These are phyloP conservation scores for Acromyrmex heyeri DNA, from an alignment of 1,140 invertebrate genomes.

Conservation along the genomic window DNA sequence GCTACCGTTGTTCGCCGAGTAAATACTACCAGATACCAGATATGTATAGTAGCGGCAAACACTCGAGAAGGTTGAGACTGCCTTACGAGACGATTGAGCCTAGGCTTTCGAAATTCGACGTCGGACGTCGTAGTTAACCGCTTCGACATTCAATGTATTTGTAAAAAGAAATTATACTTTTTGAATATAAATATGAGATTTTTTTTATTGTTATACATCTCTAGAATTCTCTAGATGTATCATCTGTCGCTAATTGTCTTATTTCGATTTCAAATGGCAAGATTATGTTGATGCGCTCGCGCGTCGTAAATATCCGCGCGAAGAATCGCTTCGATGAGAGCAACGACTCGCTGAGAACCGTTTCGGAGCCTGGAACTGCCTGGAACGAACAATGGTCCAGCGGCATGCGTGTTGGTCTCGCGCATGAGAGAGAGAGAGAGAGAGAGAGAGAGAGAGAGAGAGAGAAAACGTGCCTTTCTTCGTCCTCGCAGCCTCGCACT, in stretches of 20 bases:
- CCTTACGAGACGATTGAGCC: constrained; percentile 39
- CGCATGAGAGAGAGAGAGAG: neutral
- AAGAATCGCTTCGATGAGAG: neutral
- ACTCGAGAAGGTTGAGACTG: constrained; percentile 49
- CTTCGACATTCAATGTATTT: neutral
- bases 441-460: neutral
- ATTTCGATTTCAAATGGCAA: neutral
- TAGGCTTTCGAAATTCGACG: neutral
- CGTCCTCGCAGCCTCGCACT: neutral
- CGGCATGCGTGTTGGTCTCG: neutral
- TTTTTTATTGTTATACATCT: neutral
- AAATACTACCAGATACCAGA: constrained; percentile 15
- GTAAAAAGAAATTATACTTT: neutral
- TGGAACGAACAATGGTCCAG: constrained; percentile 47
- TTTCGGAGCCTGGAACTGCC: neutral
- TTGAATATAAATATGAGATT: neutral
- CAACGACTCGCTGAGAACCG: constrained; percentile 30
- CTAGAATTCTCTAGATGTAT: neutral
- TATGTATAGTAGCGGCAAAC: constrained; percentile 28
- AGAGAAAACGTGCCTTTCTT: neutral
- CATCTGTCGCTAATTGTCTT: neutral
- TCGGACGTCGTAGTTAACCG: too few species aligned
- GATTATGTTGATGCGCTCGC: neutral
- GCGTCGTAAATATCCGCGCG: neutral
- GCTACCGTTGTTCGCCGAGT: constrained; percentile 46